phyloP scores from a whole-genome alignment of 2,113 vertebrate species.

The Ciconia boyciana region DNA sequence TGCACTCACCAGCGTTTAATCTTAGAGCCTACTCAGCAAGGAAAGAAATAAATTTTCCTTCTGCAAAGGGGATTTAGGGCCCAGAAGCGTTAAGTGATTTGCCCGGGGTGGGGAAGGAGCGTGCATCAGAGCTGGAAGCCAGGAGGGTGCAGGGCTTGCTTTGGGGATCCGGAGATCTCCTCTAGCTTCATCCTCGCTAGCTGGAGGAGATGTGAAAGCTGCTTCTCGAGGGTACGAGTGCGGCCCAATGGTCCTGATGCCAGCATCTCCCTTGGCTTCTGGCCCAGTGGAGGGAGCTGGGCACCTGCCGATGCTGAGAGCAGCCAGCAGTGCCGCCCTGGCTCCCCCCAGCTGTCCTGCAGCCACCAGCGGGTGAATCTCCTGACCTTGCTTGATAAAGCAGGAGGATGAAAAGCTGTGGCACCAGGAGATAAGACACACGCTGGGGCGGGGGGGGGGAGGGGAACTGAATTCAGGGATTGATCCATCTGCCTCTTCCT shows the following conservation, averaged over 20 bases:
- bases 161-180: neutral
- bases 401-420: neutral
- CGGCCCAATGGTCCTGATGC: fast-evolving
- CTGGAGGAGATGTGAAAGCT: neutral
- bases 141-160: neutral
- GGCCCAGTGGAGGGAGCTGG: neutral
- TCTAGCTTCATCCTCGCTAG: neutral
- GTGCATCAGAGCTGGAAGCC: neutral
- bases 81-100: neutral
- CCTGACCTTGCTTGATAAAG: neutral
- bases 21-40: neutral
- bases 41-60: neutral
- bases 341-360: neutral
- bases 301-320: neutral
- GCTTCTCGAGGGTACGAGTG: neutral
- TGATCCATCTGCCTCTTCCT: neutral
- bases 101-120: neutral
- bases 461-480: neutral
- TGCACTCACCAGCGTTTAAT: fast-evolving
- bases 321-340: neutral
- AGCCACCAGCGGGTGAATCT: neutral
- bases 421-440: neutral
- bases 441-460: neutral
- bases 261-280: neutral
- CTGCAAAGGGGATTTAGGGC: neutral